These are phyloP conservation scores for Brachionus asplanchnoidis DNA, from an alignment of 1,140 invertebrate genomes.

Conservation along the genomic window DNA sequence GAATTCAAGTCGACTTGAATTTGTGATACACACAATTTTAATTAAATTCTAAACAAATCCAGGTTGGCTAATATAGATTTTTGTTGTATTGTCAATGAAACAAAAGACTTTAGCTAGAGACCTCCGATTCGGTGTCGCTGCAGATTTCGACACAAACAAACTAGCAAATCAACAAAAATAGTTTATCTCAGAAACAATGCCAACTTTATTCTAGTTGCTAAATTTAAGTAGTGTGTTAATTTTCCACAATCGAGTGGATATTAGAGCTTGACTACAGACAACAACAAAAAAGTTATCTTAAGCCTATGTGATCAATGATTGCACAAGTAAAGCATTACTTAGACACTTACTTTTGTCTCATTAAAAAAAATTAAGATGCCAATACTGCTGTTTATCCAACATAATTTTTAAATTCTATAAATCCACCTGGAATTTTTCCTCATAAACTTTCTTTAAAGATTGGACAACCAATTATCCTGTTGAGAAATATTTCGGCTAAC, in stretches of 20 bases:
- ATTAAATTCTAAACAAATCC: background rate
- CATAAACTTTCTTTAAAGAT: slow-evolving; percentile 52
- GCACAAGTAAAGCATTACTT: too few relatives aligned
- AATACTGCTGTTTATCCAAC: slow-evolving; percentile 46
- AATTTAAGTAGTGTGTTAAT: background rate
- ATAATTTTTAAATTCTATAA: slow-evolving; percentile 53
- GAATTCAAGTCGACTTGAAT: background rate
- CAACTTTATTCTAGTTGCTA: background rate
- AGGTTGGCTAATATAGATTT: background rate
- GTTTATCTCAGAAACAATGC: background rate
- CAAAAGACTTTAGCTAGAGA: background rate
- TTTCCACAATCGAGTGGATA: background rate
- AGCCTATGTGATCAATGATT: too few relatives aligned
- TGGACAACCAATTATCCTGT: too few relatives aligned
- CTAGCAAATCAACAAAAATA: background rate
- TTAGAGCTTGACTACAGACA: too few relatives aligned
- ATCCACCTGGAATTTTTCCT: slow-evolving; percentile 50
- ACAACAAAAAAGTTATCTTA: too few relatives aligned
- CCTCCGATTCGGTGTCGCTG: background rate
- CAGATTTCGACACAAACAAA: background rate
- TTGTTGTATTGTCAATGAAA: background rate
- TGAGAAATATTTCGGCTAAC: too few relatives aligned
- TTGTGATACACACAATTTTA: background rate
- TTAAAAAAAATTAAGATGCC: too few relatives aligned
- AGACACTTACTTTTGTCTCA: too few relatives aligned